Percentiles rank a stretch among this genome's conserved stretches.
phyloP scores from a whole-genome alignment of 2,113 vertebrate species.

The Oxygymnocypris stewartii region DNA sequence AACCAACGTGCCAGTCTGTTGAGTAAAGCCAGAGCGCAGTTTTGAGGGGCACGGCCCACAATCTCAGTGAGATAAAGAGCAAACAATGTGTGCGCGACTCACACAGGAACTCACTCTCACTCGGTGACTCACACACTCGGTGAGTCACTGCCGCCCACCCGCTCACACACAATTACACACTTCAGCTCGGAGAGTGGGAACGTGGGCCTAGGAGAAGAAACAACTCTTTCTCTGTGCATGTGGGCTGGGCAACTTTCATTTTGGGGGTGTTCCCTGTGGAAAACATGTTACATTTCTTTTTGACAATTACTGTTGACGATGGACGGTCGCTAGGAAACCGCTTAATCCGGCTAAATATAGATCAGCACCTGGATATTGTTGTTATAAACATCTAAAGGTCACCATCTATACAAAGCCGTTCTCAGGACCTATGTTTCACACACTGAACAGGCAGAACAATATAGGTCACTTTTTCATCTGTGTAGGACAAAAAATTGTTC shows the following conservation, averaged over 20 bases:
- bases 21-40: conserved; percentile 48
- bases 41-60: conserved; percentile 44
- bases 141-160: conserved; percentile 78
- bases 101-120: conserved; percentile 74
- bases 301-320: conserved; percentile 46
- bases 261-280: conserved; percentile 55
- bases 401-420: background rate
- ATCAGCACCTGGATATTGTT: conserved; percentile 46
- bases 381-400: conserved; percentile 5
- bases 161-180: conserved; percentile 58
- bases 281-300: conserved; percentile 47
- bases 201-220: conserved; percentile 58
- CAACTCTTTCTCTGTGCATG: conserved; percentile 49
- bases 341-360: conserved; percentile 30
- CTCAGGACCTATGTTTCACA: background rate
- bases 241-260: conserved; percentile 64
- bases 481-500: background rate
- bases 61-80: conserved; percentile 73
- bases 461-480: background rate
- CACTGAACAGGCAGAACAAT: too few species aligned
- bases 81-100: conserved; percentile 77
- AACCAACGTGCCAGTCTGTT: conserved; percentile 7
- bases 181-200: conserved; percentile 59
- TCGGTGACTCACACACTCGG: conserved; percentile 71
- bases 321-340: conserved; percentile 42